Evolutionary conservation across 2,113 vertebrate genomes (phyloP).

Genomic region (Lagopus muta): DNA sequence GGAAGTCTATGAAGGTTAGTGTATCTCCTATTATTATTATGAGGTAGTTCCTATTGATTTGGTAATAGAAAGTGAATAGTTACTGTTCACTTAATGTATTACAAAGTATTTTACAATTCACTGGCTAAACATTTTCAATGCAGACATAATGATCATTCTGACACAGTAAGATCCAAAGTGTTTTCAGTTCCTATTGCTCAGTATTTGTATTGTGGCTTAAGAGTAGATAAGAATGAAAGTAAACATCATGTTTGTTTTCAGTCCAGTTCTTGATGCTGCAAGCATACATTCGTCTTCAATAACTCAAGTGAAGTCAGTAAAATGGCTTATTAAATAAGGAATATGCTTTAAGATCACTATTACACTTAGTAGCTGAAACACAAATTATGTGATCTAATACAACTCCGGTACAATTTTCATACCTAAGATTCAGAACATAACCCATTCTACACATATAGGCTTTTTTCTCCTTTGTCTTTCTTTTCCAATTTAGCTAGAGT

Average conservation of each 20-base stretch:
- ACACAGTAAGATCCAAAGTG: not conserved
- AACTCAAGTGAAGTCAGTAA: not conserved
- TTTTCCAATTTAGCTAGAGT: not conserved
- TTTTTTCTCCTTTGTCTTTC: too few relatives aligned
- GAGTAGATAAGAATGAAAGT: not conserved
- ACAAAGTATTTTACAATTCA: not conserved
- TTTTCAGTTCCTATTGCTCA: not conserved
- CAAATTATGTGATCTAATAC: not conserved
- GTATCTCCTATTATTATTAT: not conserved
- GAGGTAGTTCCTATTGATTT: not conserved
- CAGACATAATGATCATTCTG: not conserved
- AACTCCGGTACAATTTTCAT: not conserved
- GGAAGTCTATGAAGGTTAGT: not conserved
- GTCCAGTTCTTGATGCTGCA: not conserved
- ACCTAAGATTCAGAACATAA: not conserved
- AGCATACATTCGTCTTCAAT: not conserved
- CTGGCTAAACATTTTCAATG: not conserved
- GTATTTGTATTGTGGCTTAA: not conserved
- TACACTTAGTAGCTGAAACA: not conserved
- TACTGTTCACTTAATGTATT: not conserved
- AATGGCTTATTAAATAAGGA: not conserved
- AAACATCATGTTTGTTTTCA: not conserved
- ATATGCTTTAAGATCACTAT: not conserved
- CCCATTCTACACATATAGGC: not conserved
- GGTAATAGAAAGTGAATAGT: not conserved